phyloP scores from a whole-genome alignment of 2,888 invertebrate species.

The Sphaerophoria rueppellii region DNA sequence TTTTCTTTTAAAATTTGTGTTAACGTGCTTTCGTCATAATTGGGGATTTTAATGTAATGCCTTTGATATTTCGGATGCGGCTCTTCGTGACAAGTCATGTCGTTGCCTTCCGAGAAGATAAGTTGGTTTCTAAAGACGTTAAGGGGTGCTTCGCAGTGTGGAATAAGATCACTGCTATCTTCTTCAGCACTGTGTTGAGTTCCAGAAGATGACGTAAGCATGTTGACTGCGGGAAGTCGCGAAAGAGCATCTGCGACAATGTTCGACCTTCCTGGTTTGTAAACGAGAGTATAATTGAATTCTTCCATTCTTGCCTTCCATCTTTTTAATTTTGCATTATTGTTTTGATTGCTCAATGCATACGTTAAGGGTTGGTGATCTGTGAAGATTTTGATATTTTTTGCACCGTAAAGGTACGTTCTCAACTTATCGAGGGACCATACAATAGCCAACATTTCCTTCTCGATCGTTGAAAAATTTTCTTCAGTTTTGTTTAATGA shows the following conservation, averaged over 20 bases:
- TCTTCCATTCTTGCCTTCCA: conserved; percentile 51
- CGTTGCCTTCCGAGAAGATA: conserved; percentile 43
- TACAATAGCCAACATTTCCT: conserved; percentile 28
- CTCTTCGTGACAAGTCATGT: conserved; percentile 34
- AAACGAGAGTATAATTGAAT: neutral
- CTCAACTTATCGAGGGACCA: neutral
- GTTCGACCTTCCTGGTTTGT: too few relatives aligned
- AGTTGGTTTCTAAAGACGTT: conserved; percentile 58
- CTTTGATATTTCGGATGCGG: conserved; percentile 34
- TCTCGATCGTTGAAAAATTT: conserved; percentile 26
- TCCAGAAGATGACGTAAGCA: too few relatives aligned
- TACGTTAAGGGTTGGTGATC: neutral
- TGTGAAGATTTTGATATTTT: neutral
- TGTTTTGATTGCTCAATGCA: conserved; percentile 1
- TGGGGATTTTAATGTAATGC: conserved; percentile 10
- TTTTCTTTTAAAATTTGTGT: conserved; percentile 44
- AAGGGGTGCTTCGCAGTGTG: conserved; percentile 46
- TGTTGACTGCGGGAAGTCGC: too few relatives aligned
- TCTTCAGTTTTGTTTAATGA: neutral
- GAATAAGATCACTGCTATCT: conserved; percentile 41
- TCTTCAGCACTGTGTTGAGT: conserved; percentile 31
- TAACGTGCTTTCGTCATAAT: conserved; percentile 27
- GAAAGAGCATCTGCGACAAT: too few relatives aligned
- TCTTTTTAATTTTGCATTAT: conserved; percentile 35
- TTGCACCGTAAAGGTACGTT: neutral